Percentiles rank a stretch among this genome's conserved stretches.
Conservation (phyloP, 2,888 invertebrate genomes). For the Litoditis marina region DNA sequence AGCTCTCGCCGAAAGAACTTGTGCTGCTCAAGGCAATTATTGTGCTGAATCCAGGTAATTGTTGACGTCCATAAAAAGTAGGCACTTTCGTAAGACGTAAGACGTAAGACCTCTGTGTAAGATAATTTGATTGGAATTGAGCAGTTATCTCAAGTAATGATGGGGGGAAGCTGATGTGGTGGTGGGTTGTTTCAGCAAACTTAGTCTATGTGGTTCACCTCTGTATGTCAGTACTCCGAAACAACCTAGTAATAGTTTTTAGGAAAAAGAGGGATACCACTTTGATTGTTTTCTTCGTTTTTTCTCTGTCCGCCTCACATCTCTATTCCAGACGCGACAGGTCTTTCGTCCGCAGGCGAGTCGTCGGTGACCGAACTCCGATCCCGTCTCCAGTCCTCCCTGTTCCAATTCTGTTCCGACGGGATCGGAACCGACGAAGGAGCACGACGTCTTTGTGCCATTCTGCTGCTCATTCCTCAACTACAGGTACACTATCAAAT, state of each 20-base stretch:
- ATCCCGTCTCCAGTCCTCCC: conserved; percentile 43
- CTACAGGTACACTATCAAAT: conserved; percentile 32
- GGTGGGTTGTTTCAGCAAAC: too few relatives aligned
- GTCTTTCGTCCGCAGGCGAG: conserved; percentile 36
- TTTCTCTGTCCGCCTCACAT: too few relatives aligned
- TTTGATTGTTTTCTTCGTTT: not conserved
- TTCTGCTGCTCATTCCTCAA: conserved; percentile 54
- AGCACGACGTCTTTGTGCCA: conserved; percentile 46
- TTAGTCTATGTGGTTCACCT: too few relatives aligned
- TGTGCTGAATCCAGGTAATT: conserved; percentile 41
- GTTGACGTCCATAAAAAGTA: too few relatives aligned
- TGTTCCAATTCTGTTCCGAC: conserved; percentile 42
- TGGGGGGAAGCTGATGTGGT: too few relatives aligned
- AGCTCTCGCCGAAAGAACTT: conserved; percentile 43
- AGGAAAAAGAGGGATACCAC: too few relatives aligned
- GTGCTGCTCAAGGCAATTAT: conserved; percentile 48
- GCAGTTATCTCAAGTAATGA: not conserved
- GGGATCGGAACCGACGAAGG: conserved; percentile 24
- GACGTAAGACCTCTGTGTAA: not conserved
- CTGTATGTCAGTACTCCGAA: too few relatives aligned
- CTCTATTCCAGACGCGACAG: conserved; percentile 28
- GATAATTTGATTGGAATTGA: not conserved
- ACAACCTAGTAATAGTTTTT: too few relatives aligned
- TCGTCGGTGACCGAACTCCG: conserved; percentile 39
- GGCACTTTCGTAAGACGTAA: too few relatives aligned